These are phyloP conservation scores for Himantopus leucocephalus DNA, from an alignment of 2,113 vertebrate genomes.

Conservation along the genomic window DNA sequence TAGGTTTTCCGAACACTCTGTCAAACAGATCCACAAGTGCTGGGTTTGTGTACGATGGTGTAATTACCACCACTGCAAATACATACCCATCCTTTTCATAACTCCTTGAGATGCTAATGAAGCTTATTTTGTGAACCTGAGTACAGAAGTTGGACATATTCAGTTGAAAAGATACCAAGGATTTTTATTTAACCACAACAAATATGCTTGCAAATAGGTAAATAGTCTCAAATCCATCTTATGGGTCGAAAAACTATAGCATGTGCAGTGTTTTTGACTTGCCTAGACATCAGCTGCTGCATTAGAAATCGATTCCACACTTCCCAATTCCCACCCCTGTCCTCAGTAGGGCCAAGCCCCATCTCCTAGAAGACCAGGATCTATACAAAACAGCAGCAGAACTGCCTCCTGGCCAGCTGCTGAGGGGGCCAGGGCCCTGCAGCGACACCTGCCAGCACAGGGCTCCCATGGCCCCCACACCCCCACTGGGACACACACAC, in stretches of 20 bases:
- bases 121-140: background rate
- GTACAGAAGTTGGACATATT: background rate
- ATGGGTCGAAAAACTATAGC: fast-evolving
- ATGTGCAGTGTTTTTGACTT: background rate
- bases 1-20: background rate
- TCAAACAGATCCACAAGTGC: background rate
- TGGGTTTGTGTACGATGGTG: fast-evolving
- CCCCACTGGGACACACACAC: too few relatives aligned
- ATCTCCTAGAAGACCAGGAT: fast-evolving
- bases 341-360: background rate
- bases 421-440: background rate
- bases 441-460: background rate
- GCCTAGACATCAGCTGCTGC: background rate
- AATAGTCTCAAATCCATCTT: background rate
- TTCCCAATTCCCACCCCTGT: background rate
- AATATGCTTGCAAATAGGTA: background rate
- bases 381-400: fast-evolving
- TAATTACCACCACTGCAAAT: background rate
- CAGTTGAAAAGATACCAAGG: background rate
- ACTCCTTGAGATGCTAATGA: background rate
- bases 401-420: background rate
- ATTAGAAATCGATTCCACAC: background rate
- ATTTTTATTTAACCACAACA: background rate
- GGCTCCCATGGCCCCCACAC: background rate
- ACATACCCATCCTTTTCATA: background rate